Evolutionary conservation across 2,113 vertebrate genomes (phyloP), one percentile per base, ranked within the genome.

Genomic region (Boulengeromyrus knoepffleri): DNA sequence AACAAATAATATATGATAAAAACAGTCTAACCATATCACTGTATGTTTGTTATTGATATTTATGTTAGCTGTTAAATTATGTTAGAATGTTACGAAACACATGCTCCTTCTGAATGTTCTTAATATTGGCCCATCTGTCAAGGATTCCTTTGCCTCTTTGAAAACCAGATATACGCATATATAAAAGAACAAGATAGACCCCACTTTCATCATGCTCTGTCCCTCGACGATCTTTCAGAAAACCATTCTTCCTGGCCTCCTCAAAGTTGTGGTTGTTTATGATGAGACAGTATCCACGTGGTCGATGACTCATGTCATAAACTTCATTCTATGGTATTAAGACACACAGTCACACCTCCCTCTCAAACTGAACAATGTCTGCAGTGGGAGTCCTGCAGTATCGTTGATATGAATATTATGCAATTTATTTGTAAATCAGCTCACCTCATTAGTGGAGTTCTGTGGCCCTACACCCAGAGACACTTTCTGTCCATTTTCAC

Each of bases 261-360:
- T 2, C 9, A 31, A 89, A 89, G n/a, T 45, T 36, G 80, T 46
- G 62, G 89, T 89, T 89, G 42, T 85, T 89, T 42, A 89, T 62
- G 12, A 89, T 85, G 24, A 89, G 89, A 24, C 89, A 89, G 89
- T 62, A 21, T 6, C 89, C 89, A n/a, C 52, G 77, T 0, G 89
- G 89, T 10, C 52, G 77, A 39, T 84, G 80, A 49, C 39, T 89
- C 80, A 83, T 89, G 24, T 7, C 53, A 80, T 89, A 89, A 58
- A 46, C 52, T 46, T 85, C 77, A 19, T 80, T 47, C 87, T 88
- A 21, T 13, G 56, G 49, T 15, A 24, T 62, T 24, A 66, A 88
- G 39, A n/a, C 17, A 45, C 85, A 45, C 49, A n/a, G 19, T 47
- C 17, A 21, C 5, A 0, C n/a, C 45, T 47, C 83, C 42, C 70